These are phyloP conservation scores for Cheilosia vulpina DNA, from an alignment of 2,888 invertebrate genomes.

Conservation along the genomic window DNA sequence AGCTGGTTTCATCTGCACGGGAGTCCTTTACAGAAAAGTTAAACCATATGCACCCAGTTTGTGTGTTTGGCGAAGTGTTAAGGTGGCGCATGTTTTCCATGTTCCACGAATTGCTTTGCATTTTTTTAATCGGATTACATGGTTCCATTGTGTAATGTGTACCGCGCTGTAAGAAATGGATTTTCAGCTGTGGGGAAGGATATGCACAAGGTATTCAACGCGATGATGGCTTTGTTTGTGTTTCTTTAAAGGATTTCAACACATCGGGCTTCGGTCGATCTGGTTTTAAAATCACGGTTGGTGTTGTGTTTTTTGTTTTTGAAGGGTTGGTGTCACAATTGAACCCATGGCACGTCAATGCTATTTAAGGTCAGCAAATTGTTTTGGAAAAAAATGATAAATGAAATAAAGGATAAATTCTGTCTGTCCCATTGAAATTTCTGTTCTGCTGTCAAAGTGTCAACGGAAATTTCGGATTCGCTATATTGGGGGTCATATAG, in stretches of 20 bases:
- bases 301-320: too few species aligned
- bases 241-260: not conserved
- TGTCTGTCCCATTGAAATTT: too few species aligned
- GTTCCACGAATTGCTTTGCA: conserved; percentile 26
- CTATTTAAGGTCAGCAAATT: too few species aligned
- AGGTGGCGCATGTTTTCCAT: conserved; percentile 26
- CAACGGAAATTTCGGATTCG: too few species aligned
- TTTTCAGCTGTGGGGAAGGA: not conserved
- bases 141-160: conserved; percentile 11
- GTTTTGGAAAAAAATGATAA: too few species aligned
- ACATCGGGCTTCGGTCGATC: not conserved
- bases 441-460: too few species aligned
- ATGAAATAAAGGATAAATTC: too few species aligned
- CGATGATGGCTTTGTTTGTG: not conserved
- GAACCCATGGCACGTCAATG: too few species aligned
- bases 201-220: not conserved
- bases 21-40: conserved; percentile 3
- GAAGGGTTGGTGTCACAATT: too few species aligned
- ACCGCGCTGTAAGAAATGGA: conserved; percentile 9
- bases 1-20: not conserved
- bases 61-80: conserved; percentile 16
- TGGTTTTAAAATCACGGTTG: not conserved
- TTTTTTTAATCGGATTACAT: conserved; percentile 43
- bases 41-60: not conserved
- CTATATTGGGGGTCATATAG: too few species aligned